These are phyloP conservation scores for Leptestheria dahalacensis DNA, from an alignment of 1,140 invertebrate species.

Conservation along the genomic window DNA sequence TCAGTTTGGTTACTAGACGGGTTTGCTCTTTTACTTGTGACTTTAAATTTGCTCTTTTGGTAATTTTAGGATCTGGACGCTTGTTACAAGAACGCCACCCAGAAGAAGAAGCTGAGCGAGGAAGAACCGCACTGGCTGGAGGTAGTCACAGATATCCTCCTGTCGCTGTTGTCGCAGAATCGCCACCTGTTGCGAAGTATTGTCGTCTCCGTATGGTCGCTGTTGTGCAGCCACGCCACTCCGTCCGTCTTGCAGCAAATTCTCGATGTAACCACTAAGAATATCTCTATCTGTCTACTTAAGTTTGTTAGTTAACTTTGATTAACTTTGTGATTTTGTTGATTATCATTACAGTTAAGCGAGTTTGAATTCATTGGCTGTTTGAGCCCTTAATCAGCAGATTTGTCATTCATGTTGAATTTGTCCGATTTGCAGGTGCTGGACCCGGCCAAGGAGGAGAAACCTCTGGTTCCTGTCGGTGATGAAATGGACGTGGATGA, in stretches of 20 bases:
- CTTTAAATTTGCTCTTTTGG: conserved; percentile 22
- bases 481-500: conserved; percentile 29
- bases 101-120: conserved; percentile 27
- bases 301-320: background rate
- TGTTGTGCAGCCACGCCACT: conserved; percentile 51
- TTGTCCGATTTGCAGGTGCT: conserved; percentile 31
- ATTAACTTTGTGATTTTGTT: background rate
- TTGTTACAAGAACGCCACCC: conserved; percentile 43
- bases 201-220: conserved; percentile 50
- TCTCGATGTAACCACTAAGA: conserved; percentile 36
- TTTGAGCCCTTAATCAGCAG: background rate
- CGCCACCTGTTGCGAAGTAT: conserved; percentile 48
- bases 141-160: conserved; percentile 56
- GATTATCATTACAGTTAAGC: background rate
- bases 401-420: background rate
- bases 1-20: background rate
- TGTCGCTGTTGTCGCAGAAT: conserved; percentile 52
- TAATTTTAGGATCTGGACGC: conserved; percentile 37
- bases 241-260: conserved; percentile 49
- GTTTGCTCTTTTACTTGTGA: background rate
- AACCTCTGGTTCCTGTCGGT: conserved; percentile 32
- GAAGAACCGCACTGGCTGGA: conserved; percentile 58
- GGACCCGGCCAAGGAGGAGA: conserved; percentile 44
- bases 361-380: too few species aligned
- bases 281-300: background rate